These are phyloP conservation scores for Rhabditoides inermis DNA, from an alignment of 2,888 invertebrate genomes.

Conservation along the genomic window DNA sequence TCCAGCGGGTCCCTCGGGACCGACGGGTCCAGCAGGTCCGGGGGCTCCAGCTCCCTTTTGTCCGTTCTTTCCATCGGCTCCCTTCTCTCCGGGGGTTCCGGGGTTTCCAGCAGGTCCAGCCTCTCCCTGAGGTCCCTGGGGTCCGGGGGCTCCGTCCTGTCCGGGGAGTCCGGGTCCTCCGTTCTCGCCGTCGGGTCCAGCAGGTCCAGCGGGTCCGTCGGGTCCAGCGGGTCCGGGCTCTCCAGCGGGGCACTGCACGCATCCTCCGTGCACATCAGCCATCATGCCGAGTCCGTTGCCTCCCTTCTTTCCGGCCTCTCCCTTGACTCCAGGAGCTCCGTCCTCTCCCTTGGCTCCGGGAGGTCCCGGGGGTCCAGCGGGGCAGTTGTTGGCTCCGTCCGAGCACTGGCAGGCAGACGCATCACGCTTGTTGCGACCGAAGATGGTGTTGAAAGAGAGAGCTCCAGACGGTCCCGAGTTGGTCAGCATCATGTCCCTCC, in stretches of 20 bases:
- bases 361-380: constrained; percentile 20
- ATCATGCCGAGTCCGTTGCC: no score
- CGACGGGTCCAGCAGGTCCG: constrained; percentile 2
- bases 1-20: constrained; percentile 15
- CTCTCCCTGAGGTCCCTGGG: constrained; percentile 14
- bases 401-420: constrained; percentile 9
- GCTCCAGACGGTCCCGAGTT: constrained; percentile 8
- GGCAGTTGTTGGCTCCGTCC: constrained; percentile 16
- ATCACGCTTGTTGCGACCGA: constrained; percentile 18
- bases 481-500: constrained; percentile 21
- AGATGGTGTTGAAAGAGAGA: constrained; percentile 7
- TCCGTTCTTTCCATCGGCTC: constrained; percentile 16
- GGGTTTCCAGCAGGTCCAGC: constrained; percentile 6
- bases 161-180: neutral
- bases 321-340: constrained; percentile 17
- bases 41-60: constrained; percentile 4
- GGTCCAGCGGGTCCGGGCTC: constrained; percentile 1
- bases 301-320: no score
- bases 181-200: constrained; percentile 6
- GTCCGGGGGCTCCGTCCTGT: constrained; percentile 10
- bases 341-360: constrained; percentile 20
- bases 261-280: no score
- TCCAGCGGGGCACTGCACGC: constrained; percentile 3
- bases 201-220: constrained; percentile 7
- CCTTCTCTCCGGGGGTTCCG: constrained; percentile 16